Base-by-base conservation (phyloP, 1,140 invertebrate species). In the Macrosteles quadrilineatus region DNA sequence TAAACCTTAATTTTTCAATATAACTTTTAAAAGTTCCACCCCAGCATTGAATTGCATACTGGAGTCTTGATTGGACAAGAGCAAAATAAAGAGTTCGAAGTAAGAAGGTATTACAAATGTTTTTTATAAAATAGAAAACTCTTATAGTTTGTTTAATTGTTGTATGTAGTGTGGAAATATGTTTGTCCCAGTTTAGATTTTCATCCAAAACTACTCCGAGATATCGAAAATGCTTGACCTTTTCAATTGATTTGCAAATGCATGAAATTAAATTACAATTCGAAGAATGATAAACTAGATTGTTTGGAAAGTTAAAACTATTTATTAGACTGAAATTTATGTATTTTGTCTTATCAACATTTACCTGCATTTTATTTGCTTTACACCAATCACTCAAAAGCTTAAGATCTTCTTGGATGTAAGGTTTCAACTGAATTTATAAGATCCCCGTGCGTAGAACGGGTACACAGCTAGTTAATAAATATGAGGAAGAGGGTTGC, bases 21-120 rank as follows among this genome's bases (percentile, higher is more conserved):
- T 21, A 66, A 45, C 19, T 43, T 66, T 66, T 36, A 19, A 66
- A 66, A 9, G 64, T 66, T 29, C 64, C 36, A 32, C 32, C 32
- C 64, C 64, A 66, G 23, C 64, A 66, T 21, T 43, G 32, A 4
- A 66, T 25, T 25, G 29, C 64, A 43, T 66, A 66, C 21, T 66
- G 32, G 1, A 66, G 2, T 23, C 64, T 32, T 9, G 64, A 66
- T 23, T 43, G 29, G 23, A 66, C 19, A 0, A 66, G 17, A 66
- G 64, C 32, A 66, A 21, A 66, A 23, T 66, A 43, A 9, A 66
- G 40, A 21, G n/a, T 25, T 66, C 23, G 32, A 29, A 66, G 2
- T 1, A 66, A n/a, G 0, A 23, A 2, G n/a, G 25, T 21, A 21
- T 66, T 19, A 21, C 64, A 66, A 1, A 40, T 43, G 40, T 36